Base-by-base conservation (phyloP, 2,797 vertebrate species). In the Pseudocheirus occidentalis region DNA sequence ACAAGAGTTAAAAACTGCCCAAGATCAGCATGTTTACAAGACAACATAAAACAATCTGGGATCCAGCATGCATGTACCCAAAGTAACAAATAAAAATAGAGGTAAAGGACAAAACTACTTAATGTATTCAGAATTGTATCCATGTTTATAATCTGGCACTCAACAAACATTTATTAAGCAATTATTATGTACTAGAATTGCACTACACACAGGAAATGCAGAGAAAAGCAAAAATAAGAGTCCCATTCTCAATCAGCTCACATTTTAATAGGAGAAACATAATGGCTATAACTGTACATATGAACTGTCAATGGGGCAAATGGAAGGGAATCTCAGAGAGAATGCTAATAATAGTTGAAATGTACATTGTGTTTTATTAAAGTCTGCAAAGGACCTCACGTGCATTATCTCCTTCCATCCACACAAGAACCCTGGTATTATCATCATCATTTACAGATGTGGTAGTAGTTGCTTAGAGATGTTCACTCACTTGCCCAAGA, bases 1-100 rank as follows among this genome's bases (percentile, higher is more conserved):
- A 93, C 2, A 62, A 5, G 11, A 97, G 91, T 95, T 95, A 97
- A n/a, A 95, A 55, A 57, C 10, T 73, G 28, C 92, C 54, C 56
- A 94, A 13, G 13, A 54, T 90, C 0, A 90, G 1, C 1, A 62
- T 92, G 34, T 58, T 96, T 92, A 34, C 92, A 94, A 55, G 13
- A 95, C 3, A 16, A 21, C 92, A 59, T 93, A n/a, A 5, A 87
- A 87, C 34, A 57, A 90, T 34, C 29, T 94, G 28, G 21, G 3
- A 87, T 5, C 27, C 58, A 55, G 56, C 31, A 92, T 12, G 12
- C n/a, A 92, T 21, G 5, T 3, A 24, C 28, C 21, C 9, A n/a
- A 40, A 73, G 13, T 7, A 73, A 7, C 34, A 87, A 87, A 87
- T 5, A 21, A 87, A 87, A 27, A 27, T 4, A 12, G 73, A 87